Evolutionary conservation across 2,797 vertebrate genomes (phyloP).

Genomic region (Rhinoraja longicauda): DNA sequence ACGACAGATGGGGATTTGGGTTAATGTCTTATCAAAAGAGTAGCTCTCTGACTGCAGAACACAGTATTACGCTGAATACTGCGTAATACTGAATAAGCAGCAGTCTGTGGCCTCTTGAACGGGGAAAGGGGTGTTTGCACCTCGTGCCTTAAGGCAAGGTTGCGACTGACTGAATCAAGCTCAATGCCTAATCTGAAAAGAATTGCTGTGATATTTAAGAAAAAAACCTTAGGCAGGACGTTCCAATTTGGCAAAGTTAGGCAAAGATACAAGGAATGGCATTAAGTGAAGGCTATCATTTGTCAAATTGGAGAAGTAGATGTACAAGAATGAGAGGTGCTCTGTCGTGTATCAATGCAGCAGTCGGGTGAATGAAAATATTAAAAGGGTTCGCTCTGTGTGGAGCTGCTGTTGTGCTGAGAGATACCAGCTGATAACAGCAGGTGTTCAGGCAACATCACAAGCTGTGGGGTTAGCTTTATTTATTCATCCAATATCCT

Average conservation of each 20-base stretch:
- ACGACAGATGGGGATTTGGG: too few species aligned
- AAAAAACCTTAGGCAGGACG: neutral
- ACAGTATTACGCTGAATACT: too few species aligned
- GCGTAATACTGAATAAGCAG: too few species aligned
- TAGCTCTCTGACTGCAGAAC: neutral
- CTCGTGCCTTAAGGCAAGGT: neutral
- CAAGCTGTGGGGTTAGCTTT: neutral
- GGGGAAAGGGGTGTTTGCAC: too few species aligned
- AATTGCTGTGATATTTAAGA: neutral
- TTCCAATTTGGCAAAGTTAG: neutral
- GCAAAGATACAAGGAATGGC: neutral
- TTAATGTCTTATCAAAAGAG: neutral
- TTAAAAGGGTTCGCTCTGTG: neutral
- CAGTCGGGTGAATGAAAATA: neutral
- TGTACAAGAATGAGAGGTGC: neutral
- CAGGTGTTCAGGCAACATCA: neutral
- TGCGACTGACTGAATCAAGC: neutral
- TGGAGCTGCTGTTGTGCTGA: neutral
- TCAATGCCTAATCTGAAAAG: neutral
- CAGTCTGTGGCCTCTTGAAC: too few species aligned
- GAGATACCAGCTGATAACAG: constrained; percentile 19
- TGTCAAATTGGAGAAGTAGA: neutral
- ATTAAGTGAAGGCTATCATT: neutral
- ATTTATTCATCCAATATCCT: constrained; percentile 28
- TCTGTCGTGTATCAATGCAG: neutral